Evolutionary conservation across 2,888 invertebrate genomes (phyloP), one percentile per base, ranked within the genome.

Genomic region (Agrilus mali): DNA sequence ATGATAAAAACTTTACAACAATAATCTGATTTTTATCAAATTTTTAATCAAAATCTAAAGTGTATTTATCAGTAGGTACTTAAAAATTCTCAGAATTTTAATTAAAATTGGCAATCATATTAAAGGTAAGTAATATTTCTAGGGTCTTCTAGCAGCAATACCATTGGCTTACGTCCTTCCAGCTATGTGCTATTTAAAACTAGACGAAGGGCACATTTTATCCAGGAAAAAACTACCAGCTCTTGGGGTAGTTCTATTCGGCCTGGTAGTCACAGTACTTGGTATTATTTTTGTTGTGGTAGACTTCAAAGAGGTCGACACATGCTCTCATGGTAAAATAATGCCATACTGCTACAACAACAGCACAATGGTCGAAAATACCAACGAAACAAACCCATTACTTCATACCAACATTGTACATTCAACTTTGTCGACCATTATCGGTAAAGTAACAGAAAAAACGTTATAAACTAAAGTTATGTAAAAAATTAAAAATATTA

Each of bases 81-180:
- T 17, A 17, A 3, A 17, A 3, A 17, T 17, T 17, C 5, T 17
- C 4, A 20, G 20, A 7, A 5, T 20, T 20, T 20, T 20, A 20
- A 20, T 20, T 20, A 20, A 20, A 20, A 20, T 20, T 17, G 2
- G 17, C 4, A 17, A 4, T 4, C 20, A 20, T 4, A 27, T 10
- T 27, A 10, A 27, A 27, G 27, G 27, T 27, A 8, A 27, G 10
- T 36, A 39, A 33, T 41, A 43, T 43, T 50, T 57, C 31, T 55
- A 85, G 85, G 88, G 88, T 45, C 79, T 88, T 13, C 55, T 88
- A 46, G 83, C 86, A 7, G 88, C 88, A 7, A 82, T 86, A 44
- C 87, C 88, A 0, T 63, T 89, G 52, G 87, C 88, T 10, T 89
- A 84, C 63, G 77, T 89, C 49, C 69, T 89, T 40, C 89, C 89